Base-by-base conservation (phyloP, 2,888 invertebrate species). In the Pachycephus smyrnensis region DNA sequence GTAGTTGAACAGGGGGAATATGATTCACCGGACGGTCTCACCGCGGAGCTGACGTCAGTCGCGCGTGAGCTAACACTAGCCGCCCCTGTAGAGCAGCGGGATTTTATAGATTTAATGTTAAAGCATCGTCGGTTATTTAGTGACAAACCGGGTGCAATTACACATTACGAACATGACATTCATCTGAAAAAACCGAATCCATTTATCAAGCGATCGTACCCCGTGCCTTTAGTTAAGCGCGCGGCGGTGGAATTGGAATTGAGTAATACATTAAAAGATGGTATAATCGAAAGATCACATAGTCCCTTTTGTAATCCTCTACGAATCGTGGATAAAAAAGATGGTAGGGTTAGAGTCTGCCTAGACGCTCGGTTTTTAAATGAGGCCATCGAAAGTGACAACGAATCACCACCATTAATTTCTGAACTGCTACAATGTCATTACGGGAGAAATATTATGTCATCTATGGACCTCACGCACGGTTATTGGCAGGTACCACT, bases 341-440 rank as follows among this genome's bases (percentile, higher is more conserved):
- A 88, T 76, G 86, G 86, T 1, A 69, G 82, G 9, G 78, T 87
- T 4, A 73, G 88, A 33, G 69, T 88, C n/a, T 86, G 87, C 81
- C 77, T 88, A 37, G 87, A 88, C 79, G 88, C 88, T 1, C 55
- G 88, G 11, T 78, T 79, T 73, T 73, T 88, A n/a, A 88, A 88
- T 79, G 80, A 78, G 4, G 35, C 77, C 31, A 87, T 89, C 80
- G 79, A 83, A 32, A 78, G 82, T 0, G 87, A 88, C 69, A 78
- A 83, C 23, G 87, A 86, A 73, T 77, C 77, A 12, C 73, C 77
- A 12, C 76, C 83, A 0, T 30, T 82, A 0, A 80, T 81, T n/a
- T 33, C 68, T 6, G 84, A 84, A 71, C 40, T 86, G 3, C 23
- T 82, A 23, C 79, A 81, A n/a, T 76, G 75, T 55, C 81, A 80